Conservation (phyloP, 2,797 vertebrate species). For the Poecile montanus region DNA sequence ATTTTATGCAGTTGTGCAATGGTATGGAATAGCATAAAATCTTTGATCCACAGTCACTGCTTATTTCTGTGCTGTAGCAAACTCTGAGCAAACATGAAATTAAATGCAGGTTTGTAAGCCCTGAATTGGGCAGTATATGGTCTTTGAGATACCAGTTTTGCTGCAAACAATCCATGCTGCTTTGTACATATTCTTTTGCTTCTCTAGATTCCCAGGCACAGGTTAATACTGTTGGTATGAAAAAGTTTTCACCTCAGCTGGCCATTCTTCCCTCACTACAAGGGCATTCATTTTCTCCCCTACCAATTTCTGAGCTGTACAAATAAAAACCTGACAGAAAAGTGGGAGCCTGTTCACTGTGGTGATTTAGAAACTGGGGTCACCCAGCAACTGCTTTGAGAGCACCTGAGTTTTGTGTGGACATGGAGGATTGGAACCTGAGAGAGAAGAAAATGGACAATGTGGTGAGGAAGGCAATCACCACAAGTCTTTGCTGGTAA, state of each 20-base stretch:
- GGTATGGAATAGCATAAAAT: not conserved
- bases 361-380: not conserved
- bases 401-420: not conserved
- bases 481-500: not conserved
- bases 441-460: not conserved
- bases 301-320: not conserved
- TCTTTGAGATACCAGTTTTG: not conserved
- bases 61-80: not conserved
- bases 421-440: not conserved
- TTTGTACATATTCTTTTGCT: not conserved
- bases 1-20: not conserved
- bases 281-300: not conserved
- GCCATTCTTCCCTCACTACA: not conserved
- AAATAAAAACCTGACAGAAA: not conserved
- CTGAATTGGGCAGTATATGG: not conserved
- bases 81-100: not conserved
- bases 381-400: not conserved
- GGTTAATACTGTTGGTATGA: not conserved
- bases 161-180: not conserved
- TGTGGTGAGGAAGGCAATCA: not conserved
- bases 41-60: not conserved
- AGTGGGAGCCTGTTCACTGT: not conserved
- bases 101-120: not conserved
- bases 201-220: not conserved
- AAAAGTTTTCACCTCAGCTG: not conserved